phyloP scores from a whole-genome alignment of 2,888 invertebrate species.

The Lasioglossum leucozonium region DNA sequence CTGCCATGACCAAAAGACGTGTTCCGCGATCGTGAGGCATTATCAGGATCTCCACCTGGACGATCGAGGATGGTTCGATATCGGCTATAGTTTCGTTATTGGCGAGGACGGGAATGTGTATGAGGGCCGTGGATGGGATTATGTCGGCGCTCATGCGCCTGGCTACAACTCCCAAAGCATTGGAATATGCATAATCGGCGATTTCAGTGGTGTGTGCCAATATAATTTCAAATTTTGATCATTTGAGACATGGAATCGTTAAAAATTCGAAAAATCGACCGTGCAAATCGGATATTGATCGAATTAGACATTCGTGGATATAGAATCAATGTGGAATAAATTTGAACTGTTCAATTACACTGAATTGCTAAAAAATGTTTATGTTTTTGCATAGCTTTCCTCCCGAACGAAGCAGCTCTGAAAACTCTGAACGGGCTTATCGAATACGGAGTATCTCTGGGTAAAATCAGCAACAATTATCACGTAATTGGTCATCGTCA shows the following conservation, averaged over 20 bases:
- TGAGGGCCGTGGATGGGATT: constrained; percentile 84
- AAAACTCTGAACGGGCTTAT: constrained; percentile 78
- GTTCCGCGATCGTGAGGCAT: constrained; percentile 78
- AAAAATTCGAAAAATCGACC: too few species aligned
- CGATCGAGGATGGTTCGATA: constrained; percentile 81
- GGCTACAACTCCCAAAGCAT: constrained; percentile 84
- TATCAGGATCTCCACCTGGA: constrained; percentile 83
- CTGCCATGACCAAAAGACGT: constrained; percentile 76
- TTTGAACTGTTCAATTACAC: neutral
- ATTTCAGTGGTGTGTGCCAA: constrained; percentile 78
- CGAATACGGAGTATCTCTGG: constrained; percentile 77
- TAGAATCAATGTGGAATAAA: neutral
- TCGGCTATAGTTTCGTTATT: constrained; percentile 85
- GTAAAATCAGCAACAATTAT: constrained; percentile 78
- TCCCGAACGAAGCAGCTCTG: constrained; percentile 80
- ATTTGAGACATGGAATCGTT: too few species aligned
- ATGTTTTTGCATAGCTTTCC: constrained; percentile 71
- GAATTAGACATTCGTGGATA: neutral
- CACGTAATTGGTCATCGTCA: constrained; percentile 83
- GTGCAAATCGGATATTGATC: neutral
- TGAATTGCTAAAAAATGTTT: neutral
- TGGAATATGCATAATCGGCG: constrained; percentile 83
- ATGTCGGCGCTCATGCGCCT: constrained; percentile 82
- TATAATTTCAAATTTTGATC: neutral
- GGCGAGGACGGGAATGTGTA: constrained; percentile 85